Conservation (phyloP, 2,113 vertebrate genomes). For the Regulus satrapa region DNA sequence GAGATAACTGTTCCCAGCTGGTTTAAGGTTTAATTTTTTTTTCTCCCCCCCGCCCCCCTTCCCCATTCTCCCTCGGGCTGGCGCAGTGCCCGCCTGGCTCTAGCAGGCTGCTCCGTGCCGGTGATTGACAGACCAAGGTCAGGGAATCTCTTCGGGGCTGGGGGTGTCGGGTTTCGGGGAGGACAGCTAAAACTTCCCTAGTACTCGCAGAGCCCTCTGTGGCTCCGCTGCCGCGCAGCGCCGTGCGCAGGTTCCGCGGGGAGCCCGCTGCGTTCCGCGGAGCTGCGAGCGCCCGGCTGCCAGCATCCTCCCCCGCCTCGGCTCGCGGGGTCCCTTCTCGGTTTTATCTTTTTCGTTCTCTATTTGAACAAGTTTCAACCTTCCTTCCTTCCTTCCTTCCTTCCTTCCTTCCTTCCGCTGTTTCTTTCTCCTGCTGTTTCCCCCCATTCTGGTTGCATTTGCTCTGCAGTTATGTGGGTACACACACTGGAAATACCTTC, state of each 20-base stretch:
- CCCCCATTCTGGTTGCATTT: not conserved
- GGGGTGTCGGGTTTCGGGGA: constrained; percentile 44
- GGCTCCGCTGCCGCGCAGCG: not conserved
- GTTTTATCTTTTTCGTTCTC: not conserved
- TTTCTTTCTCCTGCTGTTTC: not conserved
- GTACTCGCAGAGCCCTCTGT: not conserved
- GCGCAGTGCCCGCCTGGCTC: constrained; percentile 14
- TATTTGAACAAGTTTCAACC: not conserved
- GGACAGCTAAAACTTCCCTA: not conserved
- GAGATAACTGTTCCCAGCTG: constrained; percentile 61
- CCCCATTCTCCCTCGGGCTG: not conserved
- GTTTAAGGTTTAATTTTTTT: not conserved
- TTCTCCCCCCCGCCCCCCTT: not conserved
- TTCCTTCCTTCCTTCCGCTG: no score
- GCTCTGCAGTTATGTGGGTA: not conserved
- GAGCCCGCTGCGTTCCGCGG: not conserved
- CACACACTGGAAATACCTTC: not conserved
- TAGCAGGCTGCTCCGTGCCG: not conserved
- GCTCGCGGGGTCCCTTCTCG: not conserved
- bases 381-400: fast-evolving
- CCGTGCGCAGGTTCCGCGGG: not conserved
- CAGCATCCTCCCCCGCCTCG: not conserved
- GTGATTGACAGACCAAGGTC: constrained; percentile 65
- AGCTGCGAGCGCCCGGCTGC: not conserved
- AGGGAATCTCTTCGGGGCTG: constrained; percentile 9